phyloP scores from a whole-genome alignment of 1,140 invertebrate genomes.

The Ruditapes philippinarum region DNA sequence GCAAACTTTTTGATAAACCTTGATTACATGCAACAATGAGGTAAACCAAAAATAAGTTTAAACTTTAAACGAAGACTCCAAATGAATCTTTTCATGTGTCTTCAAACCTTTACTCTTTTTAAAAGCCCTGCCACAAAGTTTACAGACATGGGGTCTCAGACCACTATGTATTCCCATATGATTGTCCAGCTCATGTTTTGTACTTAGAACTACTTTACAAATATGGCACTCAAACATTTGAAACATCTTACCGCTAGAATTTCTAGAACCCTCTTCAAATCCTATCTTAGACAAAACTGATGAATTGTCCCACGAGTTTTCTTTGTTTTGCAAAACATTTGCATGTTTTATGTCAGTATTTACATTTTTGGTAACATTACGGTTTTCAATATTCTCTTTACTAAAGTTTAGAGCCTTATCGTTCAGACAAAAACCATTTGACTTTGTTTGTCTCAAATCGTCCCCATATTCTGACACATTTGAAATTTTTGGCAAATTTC shows the following conservation, averaged over 20 bases:
- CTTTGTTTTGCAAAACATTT: not conserved
- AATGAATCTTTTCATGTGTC: constrained; percentile 46
- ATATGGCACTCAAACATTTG: not conserved
- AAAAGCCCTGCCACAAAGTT: constrained; percentile 31
- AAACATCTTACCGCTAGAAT: not conserved
- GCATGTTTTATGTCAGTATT: not conserved
- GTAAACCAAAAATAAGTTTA: no score
- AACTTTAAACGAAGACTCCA: not conserved
- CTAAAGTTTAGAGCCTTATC: not conserved
- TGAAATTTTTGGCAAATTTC: no score
- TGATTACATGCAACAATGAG: no score
- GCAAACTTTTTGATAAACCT: no score
- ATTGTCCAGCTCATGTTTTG: constrained; percentile 12
- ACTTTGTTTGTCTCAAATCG: not conserved
- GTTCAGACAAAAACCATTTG: not conserved
- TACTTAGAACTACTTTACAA: not conserved
- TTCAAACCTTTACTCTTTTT: constrained; percentile 24
- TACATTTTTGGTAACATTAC: not conserved
- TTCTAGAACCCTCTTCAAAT: not conserved
- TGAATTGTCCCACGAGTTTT: not conserved
- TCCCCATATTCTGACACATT: no score
- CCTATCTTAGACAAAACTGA: not conserved
- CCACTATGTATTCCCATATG: constrained; percentile 35
- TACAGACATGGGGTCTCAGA: not conserved
- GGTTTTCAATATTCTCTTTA: constrained; percentile 20